These are phyloP conservation scores for Phoenicopterus ruber DNA, from an alignment of 2,113 vertebrate genomes.

Conservation along the genomic window DNA sequence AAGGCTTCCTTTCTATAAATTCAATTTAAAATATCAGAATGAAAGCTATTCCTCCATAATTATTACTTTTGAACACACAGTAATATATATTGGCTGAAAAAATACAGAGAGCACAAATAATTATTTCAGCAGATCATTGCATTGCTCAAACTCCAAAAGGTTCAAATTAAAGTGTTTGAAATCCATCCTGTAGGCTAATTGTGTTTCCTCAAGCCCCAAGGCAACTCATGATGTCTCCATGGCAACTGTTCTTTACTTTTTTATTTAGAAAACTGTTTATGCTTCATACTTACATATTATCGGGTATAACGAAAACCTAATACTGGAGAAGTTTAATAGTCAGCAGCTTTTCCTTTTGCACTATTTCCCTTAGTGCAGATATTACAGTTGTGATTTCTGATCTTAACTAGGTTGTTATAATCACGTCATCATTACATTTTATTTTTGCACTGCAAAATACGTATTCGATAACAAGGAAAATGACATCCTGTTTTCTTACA, in stretches of 20 bases:
- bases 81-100: neutral
- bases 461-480: neutral
- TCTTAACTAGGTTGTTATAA: neutral
- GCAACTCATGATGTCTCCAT: constrained; percentile 38
- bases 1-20: neutral
- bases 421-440: neutral
- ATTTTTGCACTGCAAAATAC: neutral
- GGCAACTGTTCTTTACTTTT: constrained; percentile 33
- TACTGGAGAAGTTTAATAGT: neutral
- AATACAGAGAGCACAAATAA: neutral
- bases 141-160: constrained; percentile 11
- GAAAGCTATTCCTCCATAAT: neutral
- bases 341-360: neutral
- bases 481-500: neutral
- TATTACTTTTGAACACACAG: neutral
- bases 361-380: neutral
- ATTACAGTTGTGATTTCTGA: neutral
- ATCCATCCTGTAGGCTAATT: constrained; percentile 34
- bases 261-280: constrained; percentile 28
- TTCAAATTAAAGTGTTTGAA: constrained; percentile 43
- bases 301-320: neutral
- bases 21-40: neutral
- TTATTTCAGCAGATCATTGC: constrained; percentile 10
- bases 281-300: neutral
- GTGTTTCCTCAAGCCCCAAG: constrained; percentile 25